Percentiles rank a stretch among this genome's conserved stretches.
Evolutionary conservation across 2,888 invertebrate species (phyloP).

Genomic region (Enchytraeus crypticus): DNA sequence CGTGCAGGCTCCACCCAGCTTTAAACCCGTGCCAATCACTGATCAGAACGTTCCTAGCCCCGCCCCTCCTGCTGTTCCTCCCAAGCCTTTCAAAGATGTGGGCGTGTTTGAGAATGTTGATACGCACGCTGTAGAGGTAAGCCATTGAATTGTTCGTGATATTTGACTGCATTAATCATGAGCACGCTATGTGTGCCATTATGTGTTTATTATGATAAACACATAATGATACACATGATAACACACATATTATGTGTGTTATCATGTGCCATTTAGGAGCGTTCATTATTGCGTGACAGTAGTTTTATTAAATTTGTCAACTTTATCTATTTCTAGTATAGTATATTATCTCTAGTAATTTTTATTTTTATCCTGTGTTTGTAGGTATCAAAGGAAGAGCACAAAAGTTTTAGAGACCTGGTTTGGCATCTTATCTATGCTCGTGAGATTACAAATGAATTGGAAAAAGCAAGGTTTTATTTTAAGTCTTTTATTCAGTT

Average conservation of each 20-base stretch:
- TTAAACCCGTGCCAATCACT: slow-evolving; percentile 37
- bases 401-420: slow-evolving; percentile 45
- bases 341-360: too few species aligned
- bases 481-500: neutral
- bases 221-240: too few species aligned
- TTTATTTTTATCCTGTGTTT: too few species aligned
- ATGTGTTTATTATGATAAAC: neutral
- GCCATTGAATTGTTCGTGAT: neutral
- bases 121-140: slow-evolving; percentile 47
- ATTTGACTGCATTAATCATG: neutral
- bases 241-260: too few species aligned
- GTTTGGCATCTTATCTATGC: slow-evolving; percentile 49
- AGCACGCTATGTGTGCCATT: neutral
- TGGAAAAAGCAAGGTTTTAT: slow-evolving; percentile 46
- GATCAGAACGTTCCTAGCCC: slow-evolving; percentile 35
- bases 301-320: too few species aligned
- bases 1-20: slow-evolving; percentile 32
- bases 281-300: too few species aligned
- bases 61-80: slow-evolving; percentile 32
- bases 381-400: slow-evolving; percentile 48
- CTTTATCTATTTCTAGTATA: too few species aligned
- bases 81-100: slow-evolving; percentile 42
- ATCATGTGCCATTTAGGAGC: too few species aligned
- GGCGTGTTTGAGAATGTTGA: slow-evolving; percentile 44
- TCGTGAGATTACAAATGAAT: slow-evolving; percentile 47